Base-by-base conservation (phyloP, 1,140 invertebrate species). In the Steinernema khuongi region DNA sequence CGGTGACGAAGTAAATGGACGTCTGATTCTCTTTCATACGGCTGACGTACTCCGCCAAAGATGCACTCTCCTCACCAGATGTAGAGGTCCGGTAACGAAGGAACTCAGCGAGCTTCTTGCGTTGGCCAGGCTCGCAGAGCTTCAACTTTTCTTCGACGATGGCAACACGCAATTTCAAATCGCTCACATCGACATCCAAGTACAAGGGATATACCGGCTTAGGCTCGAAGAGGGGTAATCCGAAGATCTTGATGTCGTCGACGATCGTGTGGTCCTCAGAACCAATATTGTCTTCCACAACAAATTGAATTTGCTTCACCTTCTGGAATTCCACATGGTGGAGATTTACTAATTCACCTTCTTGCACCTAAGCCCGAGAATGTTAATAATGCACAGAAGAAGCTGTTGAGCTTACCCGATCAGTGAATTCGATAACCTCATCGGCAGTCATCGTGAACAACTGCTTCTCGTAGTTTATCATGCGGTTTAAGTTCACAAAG, bases 1-100 rank as follows among this genome's bases (percentile, higher is more conserved):
- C 94, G 83, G 94, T 97, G 86, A 99, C 97, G 89, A 92, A 98
- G 88, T 98, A 99, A 81, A 99, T 96, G 87, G 92, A 91, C 84
- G 97, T 97, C 87, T 99, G 96, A 87, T 91, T 96, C 78, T 94
- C 92, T 89, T 98, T 98, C 94, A 99, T 98, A 77, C 96, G 90
- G 19, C 91, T 91, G 11, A 97, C 93, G 85, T 99, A 99, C 31
- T 99, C 96, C 83, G 95, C 93, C 28, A 99, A 87, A 0, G 93
- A 94, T 87, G 91, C 92, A 74, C 89, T 88, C 81, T 98, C 96
- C 85, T 98, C 96, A 31, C 94, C 94, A 79, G 93, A 94, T 11
- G 92, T 91, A 0, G 93, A 96, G 17, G 94, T 95, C 86, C 94
- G 89, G 88, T 93, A 99, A 77, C 95, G 90, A 17, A 98, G 88